These are phyloP conservation scores for Phorcus lineatus DNA, from an alignment of 2,888 invertebrate genomes.

Conservation along the genomic window DNA sequence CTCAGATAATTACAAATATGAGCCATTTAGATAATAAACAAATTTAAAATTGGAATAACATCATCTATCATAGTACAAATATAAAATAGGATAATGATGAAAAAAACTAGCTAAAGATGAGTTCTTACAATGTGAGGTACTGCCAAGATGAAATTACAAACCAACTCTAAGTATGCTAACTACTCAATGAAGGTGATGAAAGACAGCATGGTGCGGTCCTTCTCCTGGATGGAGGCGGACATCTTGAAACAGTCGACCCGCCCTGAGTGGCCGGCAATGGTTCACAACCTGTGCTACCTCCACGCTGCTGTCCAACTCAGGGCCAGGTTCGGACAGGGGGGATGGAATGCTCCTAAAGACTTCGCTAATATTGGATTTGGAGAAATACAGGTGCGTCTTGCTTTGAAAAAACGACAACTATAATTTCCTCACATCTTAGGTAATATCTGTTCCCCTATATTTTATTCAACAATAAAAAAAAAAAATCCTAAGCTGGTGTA, in stretches of 20 bases:
- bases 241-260: slow-evolving; percentile 67
- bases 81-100: no score
- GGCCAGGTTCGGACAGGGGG: slow-evolving; percentile 69
- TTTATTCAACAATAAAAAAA: no score
- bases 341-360: slow-evolving; percentile 72
- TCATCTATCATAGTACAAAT: no score
- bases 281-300: slow-evolving; percentile 75
- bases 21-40: no score
- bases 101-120: no score
- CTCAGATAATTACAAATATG: no score
- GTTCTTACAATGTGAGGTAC: neutral
- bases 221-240: slow-evolving; percentile 72
- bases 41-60: no score
- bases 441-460: no score
- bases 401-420: no score
- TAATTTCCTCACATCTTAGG: no score
- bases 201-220: slow-evolving; percentile 70
- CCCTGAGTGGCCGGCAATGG: slow-evolving; percentile 72
- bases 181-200: slow-evolving; percentile 66
- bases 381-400: slow-evolving; percentile 58
- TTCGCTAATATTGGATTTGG: slow-evolving; percentile 64
- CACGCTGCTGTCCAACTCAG: slow-evolving; percentile 73
- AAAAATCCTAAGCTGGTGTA: no score
- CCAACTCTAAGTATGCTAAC: neutral
- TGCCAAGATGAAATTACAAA: neutral